These are phyloP conservation scores for Hylia prasina DNA, from an alignment of 2,113 vertebrate genomes.

Conservation along the genomic window DNA sequence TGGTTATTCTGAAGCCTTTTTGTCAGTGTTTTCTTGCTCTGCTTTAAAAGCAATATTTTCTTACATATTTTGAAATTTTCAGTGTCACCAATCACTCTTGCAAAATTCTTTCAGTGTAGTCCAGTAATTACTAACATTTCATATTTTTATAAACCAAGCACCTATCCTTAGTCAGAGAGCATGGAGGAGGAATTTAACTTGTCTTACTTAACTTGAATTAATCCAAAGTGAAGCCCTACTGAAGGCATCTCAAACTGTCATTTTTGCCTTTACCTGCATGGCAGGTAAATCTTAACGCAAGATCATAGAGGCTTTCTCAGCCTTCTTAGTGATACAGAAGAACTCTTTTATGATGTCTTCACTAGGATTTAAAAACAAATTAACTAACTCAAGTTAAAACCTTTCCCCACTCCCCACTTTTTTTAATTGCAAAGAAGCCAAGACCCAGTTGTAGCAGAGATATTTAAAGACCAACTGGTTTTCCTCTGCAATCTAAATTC, in stretches of 20 bases:
- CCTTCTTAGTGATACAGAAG: not conserved
- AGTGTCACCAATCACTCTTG: fast-evolving
- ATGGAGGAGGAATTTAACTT: not conserved
- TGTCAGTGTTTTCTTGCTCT: not conserved
- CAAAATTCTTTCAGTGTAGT: not conserved
- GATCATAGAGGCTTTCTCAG: not conserved
- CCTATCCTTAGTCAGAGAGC: not conserved
- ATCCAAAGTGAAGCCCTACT: not conserved
- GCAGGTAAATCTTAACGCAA: not conserved
- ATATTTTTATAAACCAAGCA: not conserved
- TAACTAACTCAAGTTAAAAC: not conserved
- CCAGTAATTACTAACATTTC: not conserved
- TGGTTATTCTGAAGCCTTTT: not conserved
- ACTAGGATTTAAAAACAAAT: not conserved
- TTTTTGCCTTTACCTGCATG: not conserved
- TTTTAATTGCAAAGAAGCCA: not conserved
- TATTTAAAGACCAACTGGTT: not conserved
- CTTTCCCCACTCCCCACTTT: fast-evolving
- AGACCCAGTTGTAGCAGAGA: not conserved
- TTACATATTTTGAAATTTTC: not conserved
- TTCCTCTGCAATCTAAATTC: not conserved
- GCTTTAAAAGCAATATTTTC: not conserved
- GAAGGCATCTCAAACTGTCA: not conserved
- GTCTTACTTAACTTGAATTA: not conserved
- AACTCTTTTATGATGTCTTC: not conserved